phyloP scores from a whole-genome alignment of 2,113 vertebrate species.

The Pangasianodon hypophthalmus region DNA sequence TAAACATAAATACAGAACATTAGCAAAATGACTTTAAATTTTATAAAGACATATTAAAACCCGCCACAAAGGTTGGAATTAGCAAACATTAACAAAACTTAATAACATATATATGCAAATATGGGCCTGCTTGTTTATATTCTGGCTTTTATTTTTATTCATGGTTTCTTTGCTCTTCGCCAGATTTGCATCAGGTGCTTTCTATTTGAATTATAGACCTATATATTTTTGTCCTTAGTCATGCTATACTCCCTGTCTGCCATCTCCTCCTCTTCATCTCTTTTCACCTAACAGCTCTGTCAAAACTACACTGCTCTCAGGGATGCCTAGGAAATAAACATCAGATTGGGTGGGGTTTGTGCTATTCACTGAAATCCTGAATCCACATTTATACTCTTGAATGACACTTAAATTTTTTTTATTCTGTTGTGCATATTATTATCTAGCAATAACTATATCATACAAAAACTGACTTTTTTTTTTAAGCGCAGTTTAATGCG shows the following conservation, averaged over 20 bases:
- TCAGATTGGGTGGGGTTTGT: not conserved
- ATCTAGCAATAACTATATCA: not conserved
- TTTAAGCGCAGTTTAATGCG: no score
- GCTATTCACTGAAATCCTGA: not conserved
- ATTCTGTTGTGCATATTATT: not conserved
- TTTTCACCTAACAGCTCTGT: not conserved
- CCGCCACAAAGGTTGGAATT: not conserved
- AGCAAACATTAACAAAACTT: not conserved
- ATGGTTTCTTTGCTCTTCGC: not conserved
- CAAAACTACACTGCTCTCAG: not conserved
- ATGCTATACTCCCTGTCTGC: not conserved
- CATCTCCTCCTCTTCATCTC: not conserved
- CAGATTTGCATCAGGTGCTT: not conserved
- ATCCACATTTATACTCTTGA: not conserved
- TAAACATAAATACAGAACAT: not conserved
- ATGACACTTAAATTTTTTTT: not conserved
- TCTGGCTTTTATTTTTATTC: not conserved
- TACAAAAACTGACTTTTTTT: no score
- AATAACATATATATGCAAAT: not conserved
- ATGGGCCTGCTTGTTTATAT: not conserved
- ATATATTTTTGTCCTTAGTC: not conserved
- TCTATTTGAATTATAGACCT: not conserved
- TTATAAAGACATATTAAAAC: not conserved
- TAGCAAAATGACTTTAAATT: not conserved
- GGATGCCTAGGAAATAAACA: not conserved